These are phyloP conservation scores for Serilophus lunatus DNA, from an alignment of 2,113 vertebrate species.

Conservation along the genomic window DNA sequence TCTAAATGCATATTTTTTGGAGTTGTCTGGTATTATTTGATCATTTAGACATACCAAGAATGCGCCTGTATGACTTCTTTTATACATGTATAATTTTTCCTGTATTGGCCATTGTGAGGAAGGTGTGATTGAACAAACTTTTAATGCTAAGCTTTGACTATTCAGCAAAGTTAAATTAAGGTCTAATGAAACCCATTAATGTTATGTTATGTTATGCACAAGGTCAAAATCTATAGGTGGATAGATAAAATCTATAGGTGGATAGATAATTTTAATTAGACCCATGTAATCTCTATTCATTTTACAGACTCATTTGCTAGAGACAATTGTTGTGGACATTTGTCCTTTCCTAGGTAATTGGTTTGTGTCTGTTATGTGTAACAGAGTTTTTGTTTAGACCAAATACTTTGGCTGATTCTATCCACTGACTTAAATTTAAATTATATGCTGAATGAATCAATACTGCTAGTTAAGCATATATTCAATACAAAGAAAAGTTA, in stretches of 20 bases:
- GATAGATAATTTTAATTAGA: not conserved
- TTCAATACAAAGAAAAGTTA: not conserved
- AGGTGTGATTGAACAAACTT: not conserved
- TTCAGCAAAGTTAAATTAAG: not conserved
- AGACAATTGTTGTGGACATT: not conserved
- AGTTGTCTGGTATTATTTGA: not conserved
- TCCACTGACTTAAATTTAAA: not conserved
- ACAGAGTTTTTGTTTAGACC: not conserved
- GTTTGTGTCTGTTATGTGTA: not conserved
- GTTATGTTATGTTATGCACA: not conserved
- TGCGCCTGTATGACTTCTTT: not conserved
- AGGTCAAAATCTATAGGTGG: not conserved
- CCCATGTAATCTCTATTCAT: not conserved
- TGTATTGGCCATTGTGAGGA: not conserved
- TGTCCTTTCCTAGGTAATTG: not conserved
- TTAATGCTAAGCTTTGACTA: not conserved
- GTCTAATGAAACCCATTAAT: not conserved
- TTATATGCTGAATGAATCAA: not conserved
- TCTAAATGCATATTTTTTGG: not conserved
- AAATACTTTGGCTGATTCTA: not conserved
- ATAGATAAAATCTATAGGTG: not conserved
- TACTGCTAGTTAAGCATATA: not conserved
- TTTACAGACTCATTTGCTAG: not conserved
- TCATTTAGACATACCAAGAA: not conserved
- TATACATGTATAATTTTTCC: not conserved